Evolutionary conservation across 2,888 invertebrate species (phyloP).

Genomic region (Heliconius cydno): DNA sequence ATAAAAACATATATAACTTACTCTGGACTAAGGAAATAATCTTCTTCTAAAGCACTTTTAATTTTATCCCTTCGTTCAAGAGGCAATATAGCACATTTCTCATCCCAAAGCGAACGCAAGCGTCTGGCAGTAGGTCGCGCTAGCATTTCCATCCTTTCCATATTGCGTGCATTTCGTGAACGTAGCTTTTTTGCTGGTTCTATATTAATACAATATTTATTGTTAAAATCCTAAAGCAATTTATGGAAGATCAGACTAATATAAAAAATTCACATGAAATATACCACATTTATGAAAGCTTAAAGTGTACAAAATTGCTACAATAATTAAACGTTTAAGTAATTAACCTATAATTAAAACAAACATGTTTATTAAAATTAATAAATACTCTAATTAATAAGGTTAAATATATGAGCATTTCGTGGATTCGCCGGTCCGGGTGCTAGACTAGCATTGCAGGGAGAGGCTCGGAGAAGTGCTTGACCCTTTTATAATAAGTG

Average conservation of each 20-base stretch:
- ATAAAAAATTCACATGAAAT: neutral
- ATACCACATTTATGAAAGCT: neutral
- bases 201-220: constrained; percentile 3
- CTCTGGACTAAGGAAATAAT: constrained; percentile 80
- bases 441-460: neutral
- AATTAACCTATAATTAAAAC: too few relatives aligned
- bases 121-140: constrained; percentile 79
- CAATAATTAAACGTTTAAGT: too few relatives aligned
- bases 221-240: neutral
- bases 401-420: neutral
- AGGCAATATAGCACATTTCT: constrained; percentile 76
- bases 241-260: neutral
- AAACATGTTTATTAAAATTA: too few relatives aligned
- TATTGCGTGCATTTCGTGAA: constrained; percentile 59
- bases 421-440: neutral
- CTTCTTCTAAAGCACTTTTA: constrained; percentile 82
- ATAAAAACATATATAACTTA: constrained; percentile 51
- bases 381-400: too few relatives aligned
- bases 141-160: constrained; percentile 79
- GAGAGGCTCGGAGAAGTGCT: neutral
- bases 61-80: constrained; percentile 79
- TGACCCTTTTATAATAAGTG: neutral
- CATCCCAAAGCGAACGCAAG: constrained; percentile 80
- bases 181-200: constrained; percentile 49
- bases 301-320: neutral